phyloP scores from a whole-genome alignment of 2,113 vertebrate genomes.

The Pygathrix nemaeus region DNA sequence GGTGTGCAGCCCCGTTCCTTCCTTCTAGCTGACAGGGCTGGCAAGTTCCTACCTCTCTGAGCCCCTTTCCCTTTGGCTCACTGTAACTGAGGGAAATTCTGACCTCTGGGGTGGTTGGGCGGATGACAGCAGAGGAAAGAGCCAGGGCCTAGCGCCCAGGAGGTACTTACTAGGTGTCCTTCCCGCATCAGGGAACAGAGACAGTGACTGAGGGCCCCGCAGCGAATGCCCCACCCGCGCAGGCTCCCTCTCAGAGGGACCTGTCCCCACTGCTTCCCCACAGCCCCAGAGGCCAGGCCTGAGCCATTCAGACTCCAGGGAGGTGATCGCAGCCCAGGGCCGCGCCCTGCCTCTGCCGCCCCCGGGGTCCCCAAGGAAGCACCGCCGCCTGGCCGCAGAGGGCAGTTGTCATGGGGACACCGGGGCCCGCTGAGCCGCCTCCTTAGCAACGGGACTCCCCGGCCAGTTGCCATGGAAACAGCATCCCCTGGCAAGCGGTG shows the following conservation, averaged over 20 bases:
- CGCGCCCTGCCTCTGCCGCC: not conserved
- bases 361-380: not conserved
- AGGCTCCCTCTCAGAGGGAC: too few relatives aligned
- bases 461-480: conserved; percentile 71
- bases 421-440: conserved; percentile 25
- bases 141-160: not conserved
- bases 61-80: not conserved
- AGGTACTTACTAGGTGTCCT: not conserved
- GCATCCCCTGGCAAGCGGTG: conserved; percentile 9
- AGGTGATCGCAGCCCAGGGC: too few relatives aligned
- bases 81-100: not conserved
- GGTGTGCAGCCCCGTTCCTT: not conserved
- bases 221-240: not conserved
- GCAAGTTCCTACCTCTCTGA: not conserved
- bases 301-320: too few relatives aligned
- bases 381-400: conserved; percentile 3
- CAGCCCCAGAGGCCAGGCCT: not conserved
- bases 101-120: not conserved
- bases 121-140: not conserved
- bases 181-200: not conserved
- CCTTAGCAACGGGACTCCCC: conserved; percentile 55
- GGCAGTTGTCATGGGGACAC: conserved; percentile 76
- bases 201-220: not conserved
- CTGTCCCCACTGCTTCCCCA: not conserved
- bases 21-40: not conserved